Conservation (phyloP, 2,888 invertebrate species). For the Agonopterix subpropinquella region DNA sequence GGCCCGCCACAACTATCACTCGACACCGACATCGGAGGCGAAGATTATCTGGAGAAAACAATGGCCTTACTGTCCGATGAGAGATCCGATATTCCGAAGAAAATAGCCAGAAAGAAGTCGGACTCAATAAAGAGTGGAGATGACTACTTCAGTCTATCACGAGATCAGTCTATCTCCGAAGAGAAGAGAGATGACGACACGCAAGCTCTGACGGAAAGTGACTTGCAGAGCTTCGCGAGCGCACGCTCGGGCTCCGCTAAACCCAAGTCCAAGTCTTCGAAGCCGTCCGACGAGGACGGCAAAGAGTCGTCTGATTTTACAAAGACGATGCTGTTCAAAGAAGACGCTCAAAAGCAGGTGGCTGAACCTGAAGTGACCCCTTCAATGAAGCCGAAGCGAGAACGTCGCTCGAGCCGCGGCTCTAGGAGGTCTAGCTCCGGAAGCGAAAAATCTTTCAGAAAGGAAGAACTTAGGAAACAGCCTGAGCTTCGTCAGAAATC, state of each 20-base stretch:
- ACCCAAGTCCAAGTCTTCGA: constrained; percentile 47
- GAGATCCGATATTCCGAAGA: constrained; percentile 70
- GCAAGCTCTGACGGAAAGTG: constrained; percentile 32
- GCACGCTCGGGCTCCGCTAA: constrained; percentile 74
- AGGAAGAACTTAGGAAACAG: constrained; percentile 40
- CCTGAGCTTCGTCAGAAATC: constrained; percentile 14
- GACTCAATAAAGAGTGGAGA: constrained; percentile 77
- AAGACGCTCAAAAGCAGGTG: constrained; percentile 31
- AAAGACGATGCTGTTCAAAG: constrained; percentile 44
- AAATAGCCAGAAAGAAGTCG: constrained; percentile 79
- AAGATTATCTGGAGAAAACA: constrained; percentile 73
- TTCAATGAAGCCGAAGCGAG: constrained; percentile 33
- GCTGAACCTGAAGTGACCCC: constrained; percentile 21
- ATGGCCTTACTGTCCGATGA: constrained; percentile 67
- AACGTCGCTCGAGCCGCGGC: constrained; percentile 60
- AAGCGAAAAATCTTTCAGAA: constrained; percentile 66
- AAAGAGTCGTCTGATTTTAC: constrained; percentile 46
- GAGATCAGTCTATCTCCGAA: constrained; percentile 76
- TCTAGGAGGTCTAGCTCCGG: constrained; percentile 59
- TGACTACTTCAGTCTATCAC: constrained; percentile 79
- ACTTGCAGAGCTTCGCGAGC: constrained; percentile 79
- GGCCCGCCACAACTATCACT: constrained; percentile 57
- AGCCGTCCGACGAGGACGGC: constrained; percentile 43
- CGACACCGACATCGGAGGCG: constrained; percentile 68
- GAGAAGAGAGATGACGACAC: constrained; percentile 77